Percentiles rank a stretch among this genome's conserved stretches.
phyloP scores from a whole-genome alignment of 2,113 vertebrate genomes.

The Corythaeola cristata region DNA sequence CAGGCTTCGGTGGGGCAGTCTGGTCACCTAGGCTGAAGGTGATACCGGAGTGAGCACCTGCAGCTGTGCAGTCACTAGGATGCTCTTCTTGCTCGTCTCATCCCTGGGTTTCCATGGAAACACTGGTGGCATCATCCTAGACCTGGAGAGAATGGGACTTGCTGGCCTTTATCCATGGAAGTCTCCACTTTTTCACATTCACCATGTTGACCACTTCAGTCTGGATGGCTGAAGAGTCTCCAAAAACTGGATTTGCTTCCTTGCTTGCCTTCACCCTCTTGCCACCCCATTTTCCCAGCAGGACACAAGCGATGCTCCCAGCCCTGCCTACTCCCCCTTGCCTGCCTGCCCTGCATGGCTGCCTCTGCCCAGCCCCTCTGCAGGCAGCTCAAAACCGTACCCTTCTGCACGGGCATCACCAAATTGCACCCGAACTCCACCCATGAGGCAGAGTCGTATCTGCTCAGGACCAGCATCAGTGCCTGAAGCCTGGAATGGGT shows the following conservation, averaged over 20 bases:
- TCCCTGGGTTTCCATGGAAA: neutral
- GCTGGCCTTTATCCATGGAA: neutral
- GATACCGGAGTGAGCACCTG: neutral
- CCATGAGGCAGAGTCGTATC: neutral
- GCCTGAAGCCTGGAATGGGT: neutral
- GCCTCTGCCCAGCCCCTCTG: neutral
- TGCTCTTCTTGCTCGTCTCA: neutral
- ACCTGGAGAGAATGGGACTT: neutral
- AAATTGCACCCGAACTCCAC: fast-evolving
- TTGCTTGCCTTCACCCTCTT: neutral
- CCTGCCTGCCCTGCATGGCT: neutral
- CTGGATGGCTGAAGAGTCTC: neutral
- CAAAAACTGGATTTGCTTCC: neutral
- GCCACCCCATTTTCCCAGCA: neutral
- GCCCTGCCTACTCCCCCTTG: neutral
- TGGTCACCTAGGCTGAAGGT: neutral
- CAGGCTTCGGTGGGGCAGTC: no score
- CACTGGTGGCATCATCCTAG: neutral
- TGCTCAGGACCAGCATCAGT: neutral
- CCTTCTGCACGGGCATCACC: neutral
- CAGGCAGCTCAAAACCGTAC: neutral
- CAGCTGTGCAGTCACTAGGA: neutral
- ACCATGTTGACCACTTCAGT: neutral
- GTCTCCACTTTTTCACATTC: neutral
- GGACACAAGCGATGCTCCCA: neutral